Evolutionary conservation across 2,113 vertebrate genomes (phyloP).

Genomic region (Alces alces): DNA sequence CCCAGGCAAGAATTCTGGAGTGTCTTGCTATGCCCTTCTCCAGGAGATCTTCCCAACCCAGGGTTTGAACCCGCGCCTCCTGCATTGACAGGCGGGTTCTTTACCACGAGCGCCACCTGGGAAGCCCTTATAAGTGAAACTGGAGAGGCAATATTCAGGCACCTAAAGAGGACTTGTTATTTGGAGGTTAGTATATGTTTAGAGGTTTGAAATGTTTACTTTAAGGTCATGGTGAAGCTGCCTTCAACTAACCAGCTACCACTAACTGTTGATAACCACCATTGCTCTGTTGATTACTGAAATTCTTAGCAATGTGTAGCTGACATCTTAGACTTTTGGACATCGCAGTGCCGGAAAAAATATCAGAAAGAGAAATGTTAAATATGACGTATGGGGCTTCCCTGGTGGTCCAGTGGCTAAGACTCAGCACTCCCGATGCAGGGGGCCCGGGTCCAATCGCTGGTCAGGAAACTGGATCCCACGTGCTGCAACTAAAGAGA

Average conservation of each 20-base stretch:
- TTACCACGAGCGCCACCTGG: neutral
- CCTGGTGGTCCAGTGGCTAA: neutral
- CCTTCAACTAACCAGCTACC: neutral
- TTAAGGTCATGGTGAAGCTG: neutral
- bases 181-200: neutral
- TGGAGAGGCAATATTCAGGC: neutral
- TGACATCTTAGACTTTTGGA: neutral
- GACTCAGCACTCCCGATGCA: neutral
- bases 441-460: accelerated
- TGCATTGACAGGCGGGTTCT: neutral
- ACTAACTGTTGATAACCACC: neutral
- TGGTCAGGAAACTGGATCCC: neutral
- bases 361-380: neutral
- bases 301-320: neutral
- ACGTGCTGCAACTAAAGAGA: neutral
- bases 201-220: neutral
- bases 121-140: neutral
- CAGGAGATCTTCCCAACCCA: neutral
- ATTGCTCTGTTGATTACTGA: neutral
- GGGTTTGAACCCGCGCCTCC: accelerated
- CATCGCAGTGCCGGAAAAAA: neutral
- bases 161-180: neutral
- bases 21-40: neutral
- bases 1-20: neutral
- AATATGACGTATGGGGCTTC: neutral